Conservation (phyloP, 2,797 vertebrate species). For the Sebastes goodei region DNA sequence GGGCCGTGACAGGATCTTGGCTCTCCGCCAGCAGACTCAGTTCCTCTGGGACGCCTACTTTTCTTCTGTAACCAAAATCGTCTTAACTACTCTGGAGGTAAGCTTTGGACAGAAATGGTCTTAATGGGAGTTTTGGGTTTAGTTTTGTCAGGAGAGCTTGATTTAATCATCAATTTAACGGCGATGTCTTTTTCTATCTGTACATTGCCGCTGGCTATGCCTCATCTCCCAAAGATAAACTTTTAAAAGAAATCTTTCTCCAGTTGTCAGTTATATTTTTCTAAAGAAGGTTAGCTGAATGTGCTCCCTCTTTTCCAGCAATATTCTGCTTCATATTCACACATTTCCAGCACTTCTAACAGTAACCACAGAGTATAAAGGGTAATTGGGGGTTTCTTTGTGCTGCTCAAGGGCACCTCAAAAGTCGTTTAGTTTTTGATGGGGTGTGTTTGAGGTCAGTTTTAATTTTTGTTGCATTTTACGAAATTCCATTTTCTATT, state of each 20-base stretch:
- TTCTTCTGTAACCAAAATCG: slow-evolving; percentile 86
- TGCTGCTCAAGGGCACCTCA: neutral
- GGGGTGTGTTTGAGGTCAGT: neutral
- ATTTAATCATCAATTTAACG: slow-evolving; percentile 38
- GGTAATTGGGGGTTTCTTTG: neutral
- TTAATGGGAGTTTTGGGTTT: slow-evolving; percentile 44
- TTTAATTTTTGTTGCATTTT: neutral
- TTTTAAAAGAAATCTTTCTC: slow-evolving; percentile 19
- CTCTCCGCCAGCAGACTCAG: slow-evolving; percentile 86
- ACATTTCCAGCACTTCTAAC: neutral
- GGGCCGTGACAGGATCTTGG: slow-evolving; percentile 82
- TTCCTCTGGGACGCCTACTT: slow-evolving; percentile 89
- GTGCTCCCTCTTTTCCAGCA: slow-evolving; percentile 1
- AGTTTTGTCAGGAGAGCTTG: slow-evolving; percentile 41
- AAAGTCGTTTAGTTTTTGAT: neutral
- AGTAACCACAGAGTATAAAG: neutral
- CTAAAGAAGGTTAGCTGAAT: neutral
- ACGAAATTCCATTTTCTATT: neutral
- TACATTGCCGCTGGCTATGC: slow-evolving; percentile 11
- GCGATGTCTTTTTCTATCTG: slow-evolving; percentile 1
- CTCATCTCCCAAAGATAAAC: slow-evolving; percentile 27
- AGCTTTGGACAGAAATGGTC: slow-evolving; percentile 31
- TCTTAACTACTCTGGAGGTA: slow-evolving; percentile 87
- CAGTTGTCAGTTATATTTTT: slow-evolving; percentile 20
- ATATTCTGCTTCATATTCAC: slow-evolving; percentile 6